Base-by-base conservation (phyloP, 2,888 invertebrate genomes). In the Perdita meconis region DNA sequence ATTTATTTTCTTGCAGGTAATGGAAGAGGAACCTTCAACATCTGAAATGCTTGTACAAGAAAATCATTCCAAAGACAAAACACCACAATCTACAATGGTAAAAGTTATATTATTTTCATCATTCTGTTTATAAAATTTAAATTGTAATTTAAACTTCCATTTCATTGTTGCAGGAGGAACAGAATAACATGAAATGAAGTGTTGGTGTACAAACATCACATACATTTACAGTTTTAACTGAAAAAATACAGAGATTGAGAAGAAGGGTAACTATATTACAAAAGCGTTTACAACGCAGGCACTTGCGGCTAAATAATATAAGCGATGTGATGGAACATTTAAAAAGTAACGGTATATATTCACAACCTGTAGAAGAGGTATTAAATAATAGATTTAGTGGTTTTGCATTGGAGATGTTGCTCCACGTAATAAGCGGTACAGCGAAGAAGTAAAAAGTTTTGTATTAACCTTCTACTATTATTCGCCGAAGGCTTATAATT, bases 381-480 rank as follows among this genome's bases (percentile, higher is more conserved):
- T 51, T 51, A n/a, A 8, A 12, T 3, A 51, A 51, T 26, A 12
- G n/a, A 8, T 51, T 51, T 30, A 24, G 26, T 50, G 50, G 24
- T 12, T 50, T 50, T 50, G 2, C 50, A 2, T 13, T 26, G 1
- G 50, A 50, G 12, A 1, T 50, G 16, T n/a, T 26, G 2, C 24
- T 6, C 4, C 6, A 26, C 12, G n/a, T 26, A 19, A 10, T 5
- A 51, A 26, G 1, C 51, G 51, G 13, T 51, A 51, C 10, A 26
- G 26, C 6, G 51, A 26, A 5, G 51, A 51, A 51, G 22, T 51
- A 6, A 51, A 51, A 51, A 51, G 51, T 13, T 51, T 51, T 51
- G 51, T 26, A 1, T 51, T 51, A 51, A 51, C n/a, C 6, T 51
- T 26, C 10, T 51, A 51, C 12, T 51, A 22, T 51, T 51, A 51